Percentiles rank a stretch among this genome's conserved stretches.
phyloP scores from a whole-genome alignment of 2,797 vertebrate genomes.

The Vipera latastei region DNA sequence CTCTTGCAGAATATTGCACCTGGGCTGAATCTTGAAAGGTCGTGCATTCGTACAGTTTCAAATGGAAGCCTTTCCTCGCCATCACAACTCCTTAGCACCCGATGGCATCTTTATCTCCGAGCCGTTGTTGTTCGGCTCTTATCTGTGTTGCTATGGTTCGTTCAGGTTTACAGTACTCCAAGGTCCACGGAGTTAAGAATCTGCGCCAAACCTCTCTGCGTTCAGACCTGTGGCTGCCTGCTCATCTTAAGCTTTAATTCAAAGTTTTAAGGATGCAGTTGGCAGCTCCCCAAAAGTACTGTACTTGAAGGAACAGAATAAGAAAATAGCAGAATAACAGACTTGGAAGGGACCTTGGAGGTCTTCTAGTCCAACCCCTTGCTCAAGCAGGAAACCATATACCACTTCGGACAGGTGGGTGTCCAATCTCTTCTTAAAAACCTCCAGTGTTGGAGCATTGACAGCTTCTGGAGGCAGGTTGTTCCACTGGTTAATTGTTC shows the following conservation, averaged over 20 bases:
- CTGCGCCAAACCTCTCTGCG: not conserved
- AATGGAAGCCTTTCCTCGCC: not conserved
- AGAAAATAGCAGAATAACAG: not conserved
- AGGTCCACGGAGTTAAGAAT: not conserved
- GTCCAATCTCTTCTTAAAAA: too few relatives aligned
- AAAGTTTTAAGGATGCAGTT: not conserved
- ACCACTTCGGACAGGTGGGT: too few relatives aligned
- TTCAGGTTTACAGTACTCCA: not conserved
- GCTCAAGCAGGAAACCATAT: too few relatives aligned
- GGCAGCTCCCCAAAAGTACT: not conserved
- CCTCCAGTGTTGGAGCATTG: too few relatives aligned
- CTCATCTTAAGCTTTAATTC: not conserved
- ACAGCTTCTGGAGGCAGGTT: too few relatives aligned
- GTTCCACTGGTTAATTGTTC: too few relatives aligned
- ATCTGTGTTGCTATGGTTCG: slow-evolving; percentile 54
- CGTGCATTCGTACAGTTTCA: slow-evolving; percentile 41
- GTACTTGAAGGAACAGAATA: not conserved
- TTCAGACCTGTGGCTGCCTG: not conserved
- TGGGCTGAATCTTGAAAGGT: not conserved
- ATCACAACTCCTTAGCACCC: not conserved
- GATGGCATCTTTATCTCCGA: slow-evolving; percentile 10
- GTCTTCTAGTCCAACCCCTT: too few relatives aligned
- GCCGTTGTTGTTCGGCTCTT: slow-evolving; percentile 44
- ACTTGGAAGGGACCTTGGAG: too few relatives aligned
- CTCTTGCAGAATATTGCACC: slow-evolving; percentile 8